A percentile compares a stretch with the other conserved stretches of the same genome.
Conservation (phyloP, 2,113 vertebrate species). For the Synodontis membranacea region DNA sequence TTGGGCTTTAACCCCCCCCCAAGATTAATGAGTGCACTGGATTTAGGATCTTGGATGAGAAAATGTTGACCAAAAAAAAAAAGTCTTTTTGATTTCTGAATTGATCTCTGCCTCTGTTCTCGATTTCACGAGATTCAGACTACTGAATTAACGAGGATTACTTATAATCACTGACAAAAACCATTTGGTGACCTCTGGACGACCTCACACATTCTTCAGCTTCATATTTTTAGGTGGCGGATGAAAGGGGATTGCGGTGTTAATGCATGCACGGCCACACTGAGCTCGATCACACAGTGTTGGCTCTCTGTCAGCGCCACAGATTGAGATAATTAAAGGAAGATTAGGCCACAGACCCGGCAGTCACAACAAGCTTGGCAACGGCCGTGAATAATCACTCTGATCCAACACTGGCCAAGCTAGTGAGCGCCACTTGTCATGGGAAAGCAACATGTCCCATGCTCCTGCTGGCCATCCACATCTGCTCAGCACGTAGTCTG, state of each 20-base stretch:
- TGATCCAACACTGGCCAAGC: constrained; percentile 70
- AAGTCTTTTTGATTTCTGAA: neutral
- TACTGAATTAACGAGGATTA: constrained; percentile 21
- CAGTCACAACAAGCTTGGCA: constrained; percentile 68
- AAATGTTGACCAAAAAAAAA: neutral
- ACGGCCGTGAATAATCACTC: constrained; percentile 68
- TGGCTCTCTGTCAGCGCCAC: constrained; percentile 61
- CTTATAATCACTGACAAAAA: constrained; percentile 14
- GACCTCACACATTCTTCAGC: neutral
- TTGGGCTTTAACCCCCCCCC: constrained; percentile 45
- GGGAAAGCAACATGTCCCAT: constrained; percentile 63
- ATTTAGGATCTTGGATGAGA: constrained; percentile 28
- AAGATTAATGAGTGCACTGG: constrained; percentile 18
- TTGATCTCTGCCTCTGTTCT: constrained; percentile 10
- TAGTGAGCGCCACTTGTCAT: constrained; percentile 70
- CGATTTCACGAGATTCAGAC: constrained; percentile 14
- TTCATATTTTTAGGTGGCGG: neutral
- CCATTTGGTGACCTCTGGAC: constrained; percentile 2
- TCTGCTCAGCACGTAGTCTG: constrained; percentile 62
- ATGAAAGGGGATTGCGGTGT: constrained; percentile 1
- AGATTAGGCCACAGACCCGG: constrained; percentile 72
- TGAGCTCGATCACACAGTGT: constrained; percentile 26
- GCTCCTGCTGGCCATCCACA: constrained; percentile 63
- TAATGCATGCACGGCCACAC: constrained; percentile 10
- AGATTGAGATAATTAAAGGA: constrained; percentile 78